Evolutionary conservation across 1,140 invertebrate genomes (phyloP).

Genomic region (Neodiprion virginianus): DNA sequence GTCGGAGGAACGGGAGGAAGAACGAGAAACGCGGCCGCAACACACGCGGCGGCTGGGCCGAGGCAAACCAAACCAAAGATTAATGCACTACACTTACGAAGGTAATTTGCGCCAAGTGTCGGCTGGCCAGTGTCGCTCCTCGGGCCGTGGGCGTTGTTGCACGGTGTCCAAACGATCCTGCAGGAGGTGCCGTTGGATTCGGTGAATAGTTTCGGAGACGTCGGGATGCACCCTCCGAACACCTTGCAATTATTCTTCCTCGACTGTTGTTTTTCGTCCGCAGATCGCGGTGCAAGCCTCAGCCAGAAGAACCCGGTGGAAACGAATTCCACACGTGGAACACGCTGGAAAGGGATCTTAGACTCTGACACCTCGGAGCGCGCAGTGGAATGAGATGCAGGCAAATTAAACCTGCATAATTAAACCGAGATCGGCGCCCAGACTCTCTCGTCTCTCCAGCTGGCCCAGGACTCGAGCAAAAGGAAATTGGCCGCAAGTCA

Average conservation of each 20-base stretch:
- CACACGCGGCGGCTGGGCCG: slow-evolving; percentile 45
- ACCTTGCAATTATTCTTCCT: no score
- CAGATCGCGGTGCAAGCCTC: no score
- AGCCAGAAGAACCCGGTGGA: no score
- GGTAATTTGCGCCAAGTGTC: slow-evolving; percentile 61
- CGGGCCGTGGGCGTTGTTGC: not conserved
- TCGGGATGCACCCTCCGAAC: no score
- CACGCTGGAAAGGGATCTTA: no score
- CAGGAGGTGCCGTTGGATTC: no score
- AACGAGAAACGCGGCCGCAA: slow-evolving; percentile 50
- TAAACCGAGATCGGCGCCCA: slow-evolving; percentile 45
- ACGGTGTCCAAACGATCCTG: no score
- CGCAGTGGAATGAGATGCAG: slow-evolving; percentile 37
- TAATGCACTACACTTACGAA: slow-evolving; percentile 62
- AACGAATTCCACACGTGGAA: no score
- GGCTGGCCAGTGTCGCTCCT: slow-evolving; percentile 30
- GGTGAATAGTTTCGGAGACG: no score
- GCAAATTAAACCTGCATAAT: slow-evolving; percentile 63
- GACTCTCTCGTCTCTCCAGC: not conserved
- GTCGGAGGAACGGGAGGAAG: slow-evolving; percentile 39
- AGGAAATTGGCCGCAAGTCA: no score
- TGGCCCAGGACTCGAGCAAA: no score
- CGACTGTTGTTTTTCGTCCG: no score
- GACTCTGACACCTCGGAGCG: not conserved
- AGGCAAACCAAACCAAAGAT: slow-evolving; percentile 59